These are phyloP conservation scores for Anoplolepis gracilipes DNA, from an alignment of 1,140 invertebrate species.

Conservation along the genomic window DNA sequence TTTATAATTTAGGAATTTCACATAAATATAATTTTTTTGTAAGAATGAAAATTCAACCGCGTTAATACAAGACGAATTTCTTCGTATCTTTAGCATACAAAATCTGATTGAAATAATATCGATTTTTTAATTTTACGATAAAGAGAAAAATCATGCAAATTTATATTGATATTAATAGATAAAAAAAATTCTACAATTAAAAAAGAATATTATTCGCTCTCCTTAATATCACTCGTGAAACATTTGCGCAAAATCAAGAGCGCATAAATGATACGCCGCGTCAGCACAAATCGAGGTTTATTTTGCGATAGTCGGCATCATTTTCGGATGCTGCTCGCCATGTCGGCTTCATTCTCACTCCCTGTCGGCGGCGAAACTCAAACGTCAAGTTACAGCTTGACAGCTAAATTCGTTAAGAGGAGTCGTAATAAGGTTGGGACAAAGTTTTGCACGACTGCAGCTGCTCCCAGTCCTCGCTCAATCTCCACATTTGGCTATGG, in stretches of 20 bases:
- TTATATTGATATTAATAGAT: not conserved
- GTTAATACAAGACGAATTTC: not conserved
- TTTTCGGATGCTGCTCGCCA: conserved; percentile 29
- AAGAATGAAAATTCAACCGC: not conserved
- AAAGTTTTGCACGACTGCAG: conserved; percentile 77
- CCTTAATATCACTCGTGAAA: not conserved
- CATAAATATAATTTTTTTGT: not conserved
- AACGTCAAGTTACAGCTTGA: conserved; percentile 81
- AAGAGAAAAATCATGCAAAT: not conserved
- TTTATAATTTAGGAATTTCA: not conserved
- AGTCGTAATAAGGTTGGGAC: conserved; percentile 82
- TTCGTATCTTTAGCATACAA: not conserved
- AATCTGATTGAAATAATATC: not conserved
- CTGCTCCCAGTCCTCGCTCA: conserved; percentile 48
- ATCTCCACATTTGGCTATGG: conserved; percentile 45
- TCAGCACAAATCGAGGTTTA: conserved; percentile 53
- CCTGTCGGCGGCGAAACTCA: conserved; percentile 76
- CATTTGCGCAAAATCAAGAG: not conserved
- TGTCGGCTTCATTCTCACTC: conserved; percentile 44
- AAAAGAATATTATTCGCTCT: not conserved
- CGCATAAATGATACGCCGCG: not conserved
- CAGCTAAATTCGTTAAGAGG: conserved; percentile 82
- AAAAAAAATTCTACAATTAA: not conserved
- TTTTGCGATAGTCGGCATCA: conserved; percentile 38
- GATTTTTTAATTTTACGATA: not conserved